phyloP scores from a whole-genome alignment of 2,113 vertebrate genomes.

The Ammodramus savannarum region DNA sequence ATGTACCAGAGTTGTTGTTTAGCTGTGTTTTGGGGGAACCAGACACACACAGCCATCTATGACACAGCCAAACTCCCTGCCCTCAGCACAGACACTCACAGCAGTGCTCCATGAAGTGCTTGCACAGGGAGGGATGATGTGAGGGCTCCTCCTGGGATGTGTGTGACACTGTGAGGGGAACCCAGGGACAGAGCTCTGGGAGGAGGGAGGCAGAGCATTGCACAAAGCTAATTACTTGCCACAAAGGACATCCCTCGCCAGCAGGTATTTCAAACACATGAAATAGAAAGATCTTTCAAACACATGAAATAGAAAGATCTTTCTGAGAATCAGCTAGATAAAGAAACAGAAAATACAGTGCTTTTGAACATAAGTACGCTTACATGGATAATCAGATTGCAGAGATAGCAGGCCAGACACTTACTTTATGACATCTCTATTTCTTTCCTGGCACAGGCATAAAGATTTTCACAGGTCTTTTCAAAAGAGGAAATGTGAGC shows the following conservation, averaged over 20 bases:
- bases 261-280: not conserved
- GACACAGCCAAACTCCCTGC: not conserved
- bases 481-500: not conserved
- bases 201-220: not conserved
- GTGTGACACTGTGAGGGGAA: not conserved
- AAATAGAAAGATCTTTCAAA: not conserved
- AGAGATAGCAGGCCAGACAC: not conserved
- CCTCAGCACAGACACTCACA: not conserved
- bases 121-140: accelerated
- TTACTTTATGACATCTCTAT: not conserved
- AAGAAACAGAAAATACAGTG: not conserved
- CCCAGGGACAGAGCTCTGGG: not conserved
- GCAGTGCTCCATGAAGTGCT: not conserved
- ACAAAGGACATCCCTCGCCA: not conserved
- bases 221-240: not conserved
- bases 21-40: not conserved
- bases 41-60: accelerated
- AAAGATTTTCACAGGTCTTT: not conserved
- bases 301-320: not conserved
- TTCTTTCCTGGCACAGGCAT: not conserved
- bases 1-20: not conserved
- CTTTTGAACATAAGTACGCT: not conserved
- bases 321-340: not conserved
- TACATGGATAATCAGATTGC: not conserved
- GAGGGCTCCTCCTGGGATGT: not conserved